Evolutionary conservation across 2,113 vertebrate species (phyloP).

Genomic region (Ardeotis arabs): DNA sequence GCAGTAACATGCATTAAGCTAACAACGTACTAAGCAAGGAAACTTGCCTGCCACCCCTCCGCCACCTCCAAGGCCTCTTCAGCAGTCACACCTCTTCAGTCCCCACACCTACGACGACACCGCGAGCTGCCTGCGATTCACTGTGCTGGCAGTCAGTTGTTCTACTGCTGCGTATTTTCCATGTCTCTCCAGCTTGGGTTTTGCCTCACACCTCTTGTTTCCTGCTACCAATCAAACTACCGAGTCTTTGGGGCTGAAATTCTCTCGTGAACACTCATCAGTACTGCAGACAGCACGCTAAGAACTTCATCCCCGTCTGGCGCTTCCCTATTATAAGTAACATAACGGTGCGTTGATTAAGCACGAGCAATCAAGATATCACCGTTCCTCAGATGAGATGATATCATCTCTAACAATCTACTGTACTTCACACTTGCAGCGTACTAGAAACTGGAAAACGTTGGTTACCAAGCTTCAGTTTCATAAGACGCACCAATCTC

Average conservation of each 20-base stretch:
- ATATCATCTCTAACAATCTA: background rate
- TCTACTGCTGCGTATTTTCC: background rate
- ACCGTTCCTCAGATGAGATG: background rate
- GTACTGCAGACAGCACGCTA: background rate
- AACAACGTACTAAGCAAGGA: fast-evolving
- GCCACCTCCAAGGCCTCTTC: background rate
- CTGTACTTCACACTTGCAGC: background rate
- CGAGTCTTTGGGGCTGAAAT: background rate
- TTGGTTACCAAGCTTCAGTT: background rate
- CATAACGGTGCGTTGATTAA: fast-evolving
- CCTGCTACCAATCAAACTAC: background rate
- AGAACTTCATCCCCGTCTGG: background rate
- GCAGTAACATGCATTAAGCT: fast-evolving
- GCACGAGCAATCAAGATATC: background rate
- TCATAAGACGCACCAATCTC: background rate
- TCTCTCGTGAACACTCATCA: background rate
- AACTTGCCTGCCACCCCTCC: background rate
- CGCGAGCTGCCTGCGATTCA: fast-evolving
- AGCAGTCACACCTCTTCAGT: background rate
- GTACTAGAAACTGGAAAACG: fast-evolving
- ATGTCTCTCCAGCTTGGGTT: fast-evolving
- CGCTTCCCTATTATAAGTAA: background rate
- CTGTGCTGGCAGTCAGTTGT: background rate
- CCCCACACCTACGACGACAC: background rate
- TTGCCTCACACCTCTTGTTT: background rate